Conservation (phyloP, 2,888 invertebrate genomes). For the Amblyteles armatorius region DNA sequence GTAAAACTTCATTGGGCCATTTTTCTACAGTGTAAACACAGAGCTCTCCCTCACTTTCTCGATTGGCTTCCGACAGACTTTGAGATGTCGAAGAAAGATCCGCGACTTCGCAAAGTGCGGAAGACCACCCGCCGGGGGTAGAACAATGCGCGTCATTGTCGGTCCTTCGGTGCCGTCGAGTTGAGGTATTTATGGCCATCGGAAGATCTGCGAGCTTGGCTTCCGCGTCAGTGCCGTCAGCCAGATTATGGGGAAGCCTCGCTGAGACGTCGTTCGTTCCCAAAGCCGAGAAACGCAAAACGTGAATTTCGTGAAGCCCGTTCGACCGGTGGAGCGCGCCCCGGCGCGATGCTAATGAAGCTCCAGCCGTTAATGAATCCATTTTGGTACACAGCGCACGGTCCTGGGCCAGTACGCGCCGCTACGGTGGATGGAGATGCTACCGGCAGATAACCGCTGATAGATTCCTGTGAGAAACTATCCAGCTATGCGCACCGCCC, state of each 20-base stretch:
- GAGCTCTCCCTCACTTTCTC: conserved; percentile 9
- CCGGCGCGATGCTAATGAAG: conserved; percentile 79
- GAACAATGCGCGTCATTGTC: conserved; percentile 56
- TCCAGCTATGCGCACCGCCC: conserved; percentile 23
- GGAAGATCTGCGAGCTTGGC: conserved; percentile 71
- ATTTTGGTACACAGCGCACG: conserved; percentile 67
- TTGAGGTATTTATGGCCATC: conserved; percentile 74
- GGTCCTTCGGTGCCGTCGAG: conserved; percentile 44
- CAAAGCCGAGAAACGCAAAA: conserved; percentile 54
- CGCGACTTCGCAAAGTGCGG: conserved; percentile 52
- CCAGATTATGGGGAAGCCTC: conserved; percentile 51
- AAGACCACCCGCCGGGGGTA: conserved; percentile 55
- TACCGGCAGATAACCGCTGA: conserved; percentile 61
- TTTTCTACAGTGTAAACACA: neutral
- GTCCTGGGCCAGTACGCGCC: neutral
- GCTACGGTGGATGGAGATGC: conserved; percentile 55
- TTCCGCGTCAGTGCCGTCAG: conserved; percentile 52
- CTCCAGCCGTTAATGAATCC: conserved; percentile 80
- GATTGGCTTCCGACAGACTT: neutral
- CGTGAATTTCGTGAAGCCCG: conserved; percentile 38
- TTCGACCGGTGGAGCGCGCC: conserved; percentile 59
- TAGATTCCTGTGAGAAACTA: conserved; percentile 60
- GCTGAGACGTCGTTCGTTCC: conserved; percentile 18
- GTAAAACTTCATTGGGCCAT: conserved; percentile 4
- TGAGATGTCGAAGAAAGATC: conserved; percentile 35